Conservation (phyloP, 2,797 vertebrate species). For the Acestrorhynchus altus region DNA sequence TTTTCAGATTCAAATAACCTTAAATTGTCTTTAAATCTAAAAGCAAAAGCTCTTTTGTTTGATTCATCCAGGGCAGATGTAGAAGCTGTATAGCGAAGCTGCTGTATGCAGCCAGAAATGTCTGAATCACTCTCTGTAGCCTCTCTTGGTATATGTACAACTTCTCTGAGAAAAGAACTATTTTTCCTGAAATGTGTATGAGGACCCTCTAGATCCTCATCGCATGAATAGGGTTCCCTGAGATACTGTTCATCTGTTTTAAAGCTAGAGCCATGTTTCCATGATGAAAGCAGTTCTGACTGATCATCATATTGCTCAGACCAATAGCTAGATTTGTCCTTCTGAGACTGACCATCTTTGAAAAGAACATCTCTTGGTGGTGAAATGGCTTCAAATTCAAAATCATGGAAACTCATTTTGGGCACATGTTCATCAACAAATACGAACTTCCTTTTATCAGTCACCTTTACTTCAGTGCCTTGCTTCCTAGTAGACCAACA, state of each 20-base stretch:
- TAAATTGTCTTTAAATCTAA: conserved; percentile 22
- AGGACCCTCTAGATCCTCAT: conserved; percentile 22
- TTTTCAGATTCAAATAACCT: conserved; percentile 1
- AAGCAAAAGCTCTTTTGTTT: conserved; percentile 14
- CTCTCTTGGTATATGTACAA: conserved; percentile 31
- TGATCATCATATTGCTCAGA: conserved; percentile 30
- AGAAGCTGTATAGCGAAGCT: conserved; percentile 16
- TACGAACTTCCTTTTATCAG: background rate
- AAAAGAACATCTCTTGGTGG: background rate
- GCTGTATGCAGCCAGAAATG: conserved; percentile 2
- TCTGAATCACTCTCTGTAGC: background rate
- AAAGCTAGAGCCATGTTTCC: conserved; percentile 18
- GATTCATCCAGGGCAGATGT: background rate
- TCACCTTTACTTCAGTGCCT: background rate
- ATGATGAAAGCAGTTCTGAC: background rate
- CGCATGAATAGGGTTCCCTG: conserved; percentile 19
- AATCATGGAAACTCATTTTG: background rate
- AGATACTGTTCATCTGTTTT: conserved; percentile 8
- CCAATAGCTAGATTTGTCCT: conserved; percentile 10
- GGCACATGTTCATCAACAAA: background rate
- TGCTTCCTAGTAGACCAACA: background rate
- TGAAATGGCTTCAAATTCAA: conserved; percentile 1
- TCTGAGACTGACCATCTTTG: conserved; percentile 8
- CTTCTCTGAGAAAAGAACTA: conserved; percentile 1
- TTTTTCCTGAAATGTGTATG: conserved; percentile 21